Evolutionary conservation across 2,113 vertebrate species (phyloP).

Genomic region (Butastur rufipennis): DNA sequence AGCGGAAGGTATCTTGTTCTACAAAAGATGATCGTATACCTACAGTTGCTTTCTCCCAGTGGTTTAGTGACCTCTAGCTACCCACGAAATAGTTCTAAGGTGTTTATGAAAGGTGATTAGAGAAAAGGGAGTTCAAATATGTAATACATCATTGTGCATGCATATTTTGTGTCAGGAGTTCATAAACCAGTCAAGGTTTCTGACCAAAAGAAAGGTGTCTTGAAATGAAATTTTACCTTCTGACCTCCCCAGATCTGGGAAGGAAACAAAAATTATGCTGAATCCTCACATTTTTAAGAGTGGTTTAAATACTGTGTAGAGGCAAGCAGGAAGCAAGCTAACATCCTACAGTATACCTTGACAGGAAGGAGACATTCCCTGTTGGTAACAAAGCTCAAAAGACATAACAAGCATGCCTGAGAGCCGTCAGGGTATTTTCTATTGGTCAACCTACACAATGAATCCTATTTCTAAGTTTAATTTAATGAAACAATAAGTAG

Average conservation of each 20-base stretch:
- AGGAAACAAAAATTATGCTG: neutral
- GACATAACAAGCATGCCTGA: neutral
- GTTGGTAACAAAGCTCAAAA: neutral
- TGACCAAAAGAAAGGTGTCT: neutral
- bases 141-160: neutral
- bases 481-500: neutral
- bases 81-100: neutral
- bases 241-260: neutral
- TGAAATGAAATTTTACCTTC: neutral
- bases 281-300: neutral
- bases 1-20: neutral
- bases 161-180: neutral
- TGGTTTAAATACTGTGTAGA: accelerated
- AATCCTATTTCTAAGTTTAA: neutral
- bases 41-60: neutral
- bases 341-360: neutral
- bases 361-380: neutral
- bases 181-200: neutral
- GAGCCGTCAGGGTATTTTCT: neutral
- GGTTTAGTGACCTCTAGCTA: neutral
- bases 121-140: neutral
- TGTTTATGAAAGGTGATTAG: neutral
- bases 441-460: neutral
- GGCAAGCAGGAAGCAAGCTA: neutral
- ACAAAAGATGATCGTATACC: neutral